Conservation (phyloP, 1,140 invertebrate species). For the Pteromalus puparum region DNA sequence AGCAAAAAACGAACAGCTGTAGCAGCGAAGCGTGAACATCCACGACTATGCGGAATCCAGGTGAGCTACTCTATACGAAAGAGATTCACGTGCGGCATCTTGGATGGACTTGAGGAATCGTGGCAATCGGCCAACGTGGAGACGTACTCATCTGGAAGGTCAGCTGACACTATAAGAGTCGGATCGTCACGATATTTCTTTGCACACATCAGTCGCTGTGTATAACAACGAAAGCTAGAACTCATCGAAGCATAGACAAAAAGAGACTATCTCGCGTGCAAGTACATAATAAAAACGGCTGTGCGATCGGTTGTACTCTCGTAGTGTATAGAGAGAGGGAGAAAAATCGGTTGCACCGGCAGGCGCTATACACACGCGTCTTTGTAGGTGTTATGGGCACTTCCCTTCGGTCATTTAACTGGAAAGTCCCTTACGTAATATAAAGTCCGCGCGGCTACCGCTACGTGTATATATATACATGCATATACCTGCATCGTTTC, state of each 20-base stretch:
- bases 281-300: too few species aligned
- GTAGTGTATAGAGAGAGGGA: too few species aligned
- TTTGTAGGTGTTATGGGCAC: conserved; percentile 46
- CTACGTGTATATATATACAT: background rate
- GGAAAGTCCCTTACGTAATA: conserved; percentile 69
- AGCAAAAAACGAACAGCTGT: background rate
- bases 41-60: background rate
- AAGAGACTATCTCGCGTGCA: too few species aligned
- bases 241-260: too few species aligned
- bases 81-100: too few species aligned
- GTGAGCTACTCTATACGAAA: background rate
- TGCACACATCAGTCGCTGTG: too few species aligned
- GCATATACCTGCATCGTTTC: conserved; percentile 63
- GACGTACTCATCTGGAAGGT: too few species aligned
- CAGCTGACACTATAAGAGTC: too few species aligned
- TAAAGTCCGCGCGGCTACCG: conserved; percentile 62
- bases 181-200: too few species aligned
- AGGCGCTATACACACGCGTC: conserved; percentile 11
- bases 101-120: background rate
- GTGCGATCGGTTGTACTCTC: too few species aligned
- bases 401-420: conserved; percentile 60
- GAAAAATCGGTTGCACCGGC: background rate
- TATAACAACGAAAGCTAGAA: too few species aligned
- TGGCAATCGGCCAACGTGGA: too few species aligned
- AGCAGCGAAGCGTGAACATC: background rate